Base-by-base conservation (phyloP, 2,888 invertebrate genomes). In the Nymphalis urticae region DNA sequence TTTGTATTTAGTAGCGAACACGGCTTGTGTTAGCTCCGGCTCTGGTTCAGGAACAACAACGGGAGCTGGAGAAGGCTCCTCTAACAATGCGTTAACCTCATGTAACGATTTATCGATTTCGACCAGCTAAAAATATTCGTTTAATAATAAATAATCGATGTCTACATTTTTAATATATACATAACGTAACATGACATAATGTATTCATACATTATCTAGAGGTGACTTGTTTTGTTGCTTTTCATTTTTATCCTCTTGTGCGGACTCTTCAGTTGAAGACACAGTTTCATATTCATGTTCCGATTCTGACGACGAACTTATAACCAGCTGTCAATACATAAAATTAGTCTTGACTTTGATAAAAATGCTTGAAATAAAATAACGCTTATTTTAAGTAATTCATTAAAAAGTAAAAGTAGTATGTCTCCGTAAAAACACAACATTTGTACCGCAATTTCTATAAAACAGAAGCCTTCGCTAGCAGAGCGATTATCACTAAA, bases 51-150 rank as follows among this genome's bases (percentile, higher is more conserved):
- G 42, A 1, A 58, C 17, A 4, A 59, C 58, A 0, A 61, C 47
- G 0, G 74, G 64, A 3, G 48, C 56, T 17, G 74, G 66, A 5
- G 76, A 71, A 0, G 83, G 85, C 3, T 75, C 63, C 0, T 87
- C 87, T 7, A 89, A 75, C 1, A 87, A 9, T 0, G 79, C 81
- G 48, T 89, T 88, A 0, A 89, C 83, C 70, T 88, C 87, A 51
- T 72, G 70, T 0, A 89, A 48, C 0, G 81, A 82, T 19, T 77
- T 78, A 17, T 86, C 89, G 0, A 89, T 80, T 66, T 90, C 89
- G 58, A 89, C 88, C 69, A 81, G 9, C 87, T 89, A 70, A 47
- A 70, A 47, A 67, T 78, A 27, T 58, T 51, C 9, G 1, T 19
- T 17, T 58, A 27, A 48, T 50, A 48, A 56, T 50, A 5, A 24